These are phyloP conservation scores for Hemiprocne comata DNA, from an alignment of 2,113 vertebrate species.

Conservation along the genomic window DNA sequence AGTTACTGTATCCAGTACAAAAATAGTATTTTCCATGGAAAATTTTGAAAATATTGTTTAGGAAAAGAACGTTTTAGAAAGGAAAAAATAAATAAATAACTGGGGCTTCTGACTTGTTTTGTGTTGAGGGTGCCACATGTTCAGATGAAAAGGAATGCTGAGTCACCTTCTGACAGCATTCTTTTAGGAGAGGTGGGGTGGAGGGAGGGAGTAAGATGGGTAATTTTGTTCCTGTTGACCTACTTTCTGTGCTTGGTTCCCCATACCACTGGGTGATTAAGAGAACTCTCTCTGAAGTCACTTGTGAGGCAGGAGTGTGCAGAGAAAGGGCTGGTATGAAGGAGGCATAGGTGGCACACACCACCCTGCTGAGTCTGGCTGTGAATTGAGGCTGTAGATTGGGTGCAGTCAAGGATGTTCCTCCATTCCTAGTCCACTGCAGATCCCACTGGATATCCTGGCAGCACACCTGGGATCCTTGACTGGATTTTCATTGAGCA, in stretches of 20 bases:
- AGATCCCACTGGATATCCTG: neutral
- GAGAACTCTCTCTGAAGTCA: accelerated
- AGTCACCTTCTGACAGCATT: neutral
- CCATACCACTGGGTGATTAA: neutral
- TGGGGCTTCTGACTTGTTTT: neutral
- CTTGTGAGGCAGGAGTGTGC: accelerated
- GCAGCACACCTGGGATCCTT: neutral
- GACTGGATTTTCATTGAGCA: accelerated
- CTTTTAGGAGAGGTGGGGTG: neutral
- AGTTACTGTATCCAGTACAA: neutral
- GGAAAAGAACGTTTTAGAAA: neutral
- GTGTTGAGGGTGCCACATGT: neutral
- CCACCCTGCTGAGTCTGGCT: neutral
- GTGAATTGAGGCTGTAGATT: accelerated
- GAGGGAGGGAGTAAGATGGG: neutral
- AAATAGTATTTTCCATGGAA: neutral
- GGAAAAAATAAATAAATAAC: neutral
- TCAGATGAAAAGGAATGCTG: neutral
- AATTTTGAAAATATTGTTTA: neutral
- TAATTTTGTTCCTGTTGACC: neutral
- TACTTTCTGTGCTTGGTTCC: neutral
- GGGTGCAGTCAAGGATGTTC: neutral
- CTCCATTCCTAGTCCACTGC: neutral
- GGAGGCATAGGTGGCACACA: accelerated
- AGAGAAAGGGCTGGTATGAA: neutral